phyloP scores from a whole-genome alignment of 2,113 vertebrate genomes.

The Euleptes europaea region DNA sequence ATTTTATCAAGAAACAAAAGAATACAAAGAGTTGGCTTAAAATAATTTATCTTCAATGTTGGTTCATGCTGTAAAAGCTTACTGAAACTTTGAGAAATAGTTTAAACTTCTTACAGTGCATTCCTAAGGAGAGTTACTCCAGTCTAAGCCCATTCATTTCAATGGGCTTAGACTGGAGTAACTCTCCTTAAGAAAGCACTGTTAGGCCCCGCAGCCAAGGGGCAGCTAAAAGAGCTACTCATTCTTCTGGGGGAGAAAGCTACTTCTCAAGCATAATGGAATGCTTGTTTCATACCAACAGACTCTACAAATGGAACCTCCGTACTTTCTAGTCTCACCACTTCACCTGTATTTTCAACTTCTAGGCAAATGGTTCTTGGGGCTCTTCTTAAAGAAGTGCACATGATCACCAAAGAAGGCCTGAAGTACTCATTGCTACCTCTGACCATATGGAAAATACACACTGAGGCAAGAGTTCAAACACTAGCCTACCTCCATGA shows the following conservation, averaged over 20 bases:
- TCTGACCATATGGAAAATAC: neutral
- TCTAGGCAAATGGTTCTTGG: neutral
- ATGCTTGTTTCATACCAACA: neutral
- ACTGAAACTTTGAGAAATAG: slow-evolving; percentile 33
- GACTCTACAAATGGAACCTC: neutral
- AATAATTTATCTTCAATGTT: slow-evolving; percentile 48
- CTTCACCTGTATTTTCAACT: neutral
- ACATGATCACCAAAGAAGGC: neutral
- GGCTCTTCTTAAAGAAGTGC: no score
- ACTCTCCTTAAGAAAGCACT: no score
- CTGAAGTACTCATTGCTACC: neutral
- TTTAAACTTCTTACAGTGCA: neutral
- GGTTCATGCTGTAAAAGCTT: slow-evolving; percentile 47
- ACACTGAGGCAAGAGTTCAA: neutral
- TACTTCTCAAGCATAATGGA: neutral
- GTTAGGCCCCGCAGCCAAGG: neutral
- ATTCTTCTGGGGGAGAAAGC: neutral
- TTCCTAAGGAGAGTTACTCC: no score
- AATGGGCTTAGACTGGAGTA: no score
- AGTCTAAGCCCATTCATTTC: no score
- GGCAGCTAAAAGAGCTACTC: neutral
- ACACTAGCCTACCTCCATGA: neutral
- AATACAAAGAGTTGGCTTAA: slow-evolving; percentile 5
- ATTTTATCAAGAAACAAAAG: slow-evolving; percentile 53
- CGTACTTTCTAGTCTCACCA: neutral